Percentiles rank a stretch among this genome's conserved stretches.
These are phyloP conservation scores for Parazoanthus swiftii DNA, from an alignment of 92 coral and sea anemone genomes.

Conservation along the genomic window DNA sequence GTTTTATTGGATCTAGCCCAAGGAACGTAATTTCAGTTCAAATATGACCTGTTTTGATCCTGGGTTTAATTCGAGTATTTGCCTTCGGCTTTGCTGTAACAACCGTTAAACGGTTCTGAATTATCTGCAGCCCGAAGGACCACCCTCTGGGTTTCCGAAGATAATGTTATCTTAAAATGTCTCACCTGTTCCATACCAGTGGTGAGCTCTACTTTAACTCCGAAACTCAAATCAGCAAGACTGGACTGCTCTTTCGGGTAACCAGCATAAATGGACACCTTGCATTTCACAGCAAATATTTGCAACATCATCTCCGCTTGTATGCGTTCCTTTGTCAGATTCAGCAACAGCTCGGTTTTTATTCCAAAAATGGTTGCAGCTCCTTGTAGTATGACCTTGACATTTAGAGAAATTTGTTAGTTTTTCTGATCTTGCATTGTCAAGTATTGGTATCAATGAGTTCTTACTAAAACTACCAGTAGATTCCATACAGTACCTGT, in stretches of 20 bases:
- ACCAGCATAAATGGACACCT: constrained; percentile 28
- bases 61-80: no score
- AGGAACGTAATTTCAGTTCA: no score
- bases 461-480: no score
- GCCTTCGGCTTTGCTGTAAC: no score
- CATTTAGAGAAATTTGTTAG: not conserved
- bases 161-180: no score
- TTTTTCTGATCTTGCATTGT: not conserved
- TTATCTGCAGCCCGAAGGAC: not conserved
- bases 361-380: constrained; percentile 30
- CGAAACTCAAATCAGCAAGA: constrained; percentile 29
- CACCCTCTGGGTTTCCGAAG: no score
- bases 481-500: not conserved
- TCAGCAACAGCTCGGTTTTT: constrained; percentile 28
- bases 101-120: not conserved
- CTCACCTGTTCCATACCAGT: constrained; percentile 29
- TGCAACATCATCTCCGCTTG: constrained; percentile 25
- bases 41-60: no score
- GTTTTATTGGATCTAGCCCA: no score
- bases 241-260: constrained; percentile 7
- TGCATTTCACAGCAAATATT: constrained; percentile 36
- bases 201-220: constrained; percentile 30
- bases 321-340: constrained; percentile 31
- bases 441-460: no score
- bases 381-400: constrained; percentile 4